Conservation (phyloP, 35 echinoderm and acorn worm species). For the Stichopus chloronotus region DNA sequence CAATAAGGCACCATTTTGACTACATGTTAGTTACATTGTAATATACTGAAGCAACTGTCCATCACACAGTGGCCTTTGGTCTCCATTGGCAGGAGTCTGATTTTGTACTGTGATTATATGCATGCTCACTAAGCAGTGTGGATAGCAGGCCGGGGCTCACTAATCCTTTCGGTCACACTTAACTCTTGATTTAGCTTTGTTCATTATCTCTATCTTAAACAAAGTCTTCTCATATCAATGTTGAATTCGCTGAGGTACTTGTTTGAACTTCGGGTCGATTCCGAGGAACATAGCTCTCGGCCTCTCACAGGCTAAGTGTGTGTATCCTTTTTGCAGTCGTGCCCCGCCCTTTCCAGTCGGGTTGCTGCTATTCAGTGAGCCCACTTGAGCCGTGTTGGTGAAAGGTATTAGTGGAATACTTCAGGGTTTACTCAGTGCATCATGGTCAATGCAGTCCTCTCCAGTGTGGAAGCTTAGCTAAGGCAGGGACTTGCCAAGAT, state of each 20-base stretch:
- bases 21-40: no score
- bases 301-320: conserved; percentile 14
- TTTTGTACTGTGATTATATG: no score
- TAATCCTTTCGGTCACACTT: conserved; percentile 28
- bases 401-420: conserved; percentile 21
- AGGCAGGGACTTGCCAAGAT: not conserved
- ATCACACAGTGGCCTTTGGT: no score
- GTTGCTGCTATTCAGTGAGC: not conserved
- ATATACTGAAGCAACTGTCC: no score
- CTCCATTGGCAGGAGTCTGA: no score
- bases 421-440: not conserved
- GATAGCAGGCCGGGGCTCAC: not conserved
- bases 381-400: conserved; percentile 19
- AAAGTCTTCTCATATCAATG: not conserved
- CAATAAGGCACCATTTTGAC: no score
- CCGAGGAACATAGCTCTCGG: conserved; percentile 1
- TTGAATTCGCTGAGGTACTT: not conserved
- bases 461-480: not conserved
- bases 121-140: no score
- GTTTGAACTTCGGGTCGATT: conserved; percentile 1
- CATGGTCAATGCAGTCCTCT: not conserved
- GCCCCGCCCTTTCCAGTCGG: conserved; percentile 24
- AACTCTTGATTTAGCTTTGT: conserved; percentile 7
- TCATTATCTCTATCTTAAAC: conserved; percentile 34
- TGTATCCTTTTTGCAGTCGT: conserved; percentile 32